A percentile compares a stretch with the other conserved stretches of the same genome.
These are phyloP conservation scores for Leptestheria dahalacensis DNA, from an alignment of 1,140 invertebrate genomes.

Conservation along the genomic window DNA sequence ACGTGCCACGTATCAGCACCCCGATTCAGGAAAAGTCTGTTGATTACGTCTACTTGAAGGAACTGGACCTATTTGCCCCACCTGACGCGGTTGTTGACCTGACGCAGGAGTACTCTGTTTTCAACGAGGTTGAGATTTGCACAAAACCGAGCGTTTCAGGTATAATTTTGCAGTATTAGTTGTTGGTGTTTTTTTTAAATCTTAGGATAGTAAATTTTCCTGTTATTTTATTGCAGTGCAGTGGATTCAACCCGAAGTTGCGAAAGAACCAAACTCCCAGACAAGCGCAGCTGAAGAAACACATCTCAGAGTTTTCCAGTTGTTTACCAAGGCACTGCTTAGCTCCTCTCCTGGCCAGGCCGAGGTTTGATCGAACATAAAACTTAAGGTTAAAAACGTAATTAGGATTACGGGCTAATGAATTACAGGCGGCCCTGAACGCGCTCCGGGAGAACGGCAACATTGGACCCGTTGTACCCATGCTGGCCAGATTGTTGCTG, in stretches of 20 bases:
- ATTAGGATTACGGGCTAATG: too few relatives aligned
- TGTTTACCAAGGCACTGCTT: not conserved
- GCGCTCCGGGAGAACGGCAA: not conserved
- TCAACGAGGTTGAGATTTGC: not conserved
- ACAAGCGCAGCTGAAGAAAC: not conserved
- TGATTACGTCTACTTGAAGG: not conserved
- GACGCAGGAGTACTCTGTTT: not conserved
- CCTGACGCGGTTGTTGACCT: not conserved
- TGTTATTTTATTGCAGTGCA: too few relatives aligned
- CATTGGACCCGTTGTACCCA: not conserved
- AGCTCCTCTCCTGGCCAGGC: not conserved
- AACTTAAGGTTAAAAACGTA: too few relatives aligned
- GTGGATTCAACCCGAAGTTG: not conserved
- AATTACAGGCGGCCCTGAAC: not conserved
- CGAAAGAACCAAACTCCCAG: too few relatives aligned
- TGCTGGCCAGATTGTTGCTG: not conserved
- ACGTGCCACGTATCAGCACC: not conserved
- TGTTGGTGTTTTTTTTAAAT: too few relatives aligned
- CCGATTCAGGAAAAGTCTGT: not conserved
- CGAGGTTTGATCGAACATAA: not conserved
- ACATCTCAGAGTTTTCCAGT: not conserved
- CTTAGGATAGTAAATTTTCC: too few relatives aligned
- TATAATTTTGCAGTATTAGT: too few relatives aligned
- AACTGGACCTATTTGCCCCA: not conserved
- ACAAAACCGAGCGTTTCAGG: not conserved